These are phyloP conservation scores for Serilophus lunatus DNA, from an alignment of 2,113 vertebrate species.

Conservation along the genomic window DNA sequence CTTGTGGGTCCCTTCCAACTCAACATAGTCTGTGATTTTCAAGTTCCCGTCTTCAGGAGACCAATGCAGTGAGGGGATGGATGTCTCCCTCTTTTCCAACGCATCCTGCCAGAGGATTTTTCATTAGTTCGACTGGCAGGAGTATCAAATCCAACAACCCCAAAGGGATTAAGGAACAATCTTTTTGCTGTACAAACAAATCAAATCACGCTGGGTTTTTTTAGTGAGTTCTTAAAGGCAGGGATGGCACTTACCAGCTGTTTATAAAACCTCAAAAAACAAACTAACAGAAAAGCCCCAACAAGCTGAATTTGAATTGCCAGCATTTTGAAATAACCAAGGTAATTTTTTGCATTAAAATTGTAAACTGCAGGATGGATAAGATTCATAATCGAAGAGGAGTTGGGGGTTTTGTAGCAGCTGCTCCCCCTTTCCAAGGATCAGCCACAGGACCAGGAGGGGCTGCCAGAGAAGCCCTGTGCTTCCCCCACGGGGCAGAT, in stretches of 20 bases:
- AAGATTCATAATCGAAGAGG: not conserved
- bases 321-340: not conserved
- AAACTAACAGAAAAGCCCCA: too few relatives aligned
- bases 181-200: not conserved
- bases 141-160: constrained; percentile 30
- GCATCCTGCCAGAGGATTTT: constrained; percentile 10
- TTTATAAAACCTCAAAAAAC: constrained; percentile 2
- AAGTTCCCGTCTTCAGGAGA: not conserved
- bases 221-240: constrained; percentile 17
- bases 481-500: not conserved
- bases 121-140: constrained; percentile 38
- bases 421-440: not conserved
- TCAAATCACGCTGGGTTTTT: constrained; percentile 15
- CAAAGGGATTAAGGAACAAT: constrained; percentile 39
- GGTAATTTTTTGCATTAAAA: not conserved
- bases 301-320: not conserved
- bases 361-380: not conserved
- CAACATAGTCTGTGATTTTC: not conserved
- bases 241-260: not conserved
- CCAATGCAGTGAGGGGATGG: fast-evolving
- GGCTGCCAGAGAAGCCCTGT: not conserved
- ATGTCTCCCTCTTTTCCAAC: not conserved
- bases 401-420: not conserved
- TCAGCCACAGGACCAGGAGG: not conserved
- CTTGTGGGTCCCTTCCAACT: not conserved